Evolutionary conservation across 2,888 invertebrate genomes (phyloP).

Genomic region (Drosophila suboccidentalis): DNA sequence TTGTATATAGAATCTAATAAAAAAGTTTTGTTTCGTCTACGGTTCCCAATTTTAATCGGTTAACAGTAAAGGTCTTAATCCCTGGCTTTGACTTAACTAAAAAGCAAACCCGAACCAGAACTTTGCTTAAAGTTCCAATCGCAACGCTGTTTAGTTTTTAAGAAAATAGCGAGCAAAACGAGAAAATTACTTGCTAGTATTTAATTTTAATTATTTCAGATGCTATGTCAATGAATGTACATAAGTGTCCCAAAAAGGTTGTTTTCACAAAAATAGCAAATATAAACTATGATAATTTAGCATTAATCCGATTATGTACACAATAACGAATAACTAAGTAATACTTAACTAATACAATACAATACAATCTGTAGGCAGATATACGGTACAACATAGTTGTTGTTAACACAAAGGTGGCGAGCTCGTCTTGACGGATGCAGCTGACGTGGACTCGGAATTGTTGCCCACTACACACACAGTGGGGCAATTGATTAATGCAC

Average conservation of each 20-base stretch:
- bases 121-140: no score
- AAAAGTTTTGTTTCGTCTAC: no score
- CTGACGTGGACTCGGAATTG: background rate
- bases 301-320: slow-evolving; percentile 9
- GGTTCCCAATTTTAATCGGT: no score
- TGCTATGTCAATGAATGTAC: slow-evolving; percentile 1
- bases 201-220: slow-evolving; percentile 1
- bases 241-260: background rate
- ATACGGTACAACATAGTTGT: background rate
- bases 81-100: no score
- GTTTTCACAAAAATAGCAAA: slow-evolving; percentile 7
- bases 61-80: no score
- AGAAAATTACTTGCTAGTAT: background rate
- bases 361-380: background rate
- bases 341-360: slow-evolving; percentile 13
- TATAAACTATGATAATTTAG: slow-evolving; percentile 27
- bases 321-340: background rate
- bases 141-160: background rate
- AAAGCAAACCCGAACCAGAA: no score
- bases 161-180: background rate
- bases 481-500: background rate
- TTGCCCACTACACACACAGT: background rate
- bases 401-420: background rate
- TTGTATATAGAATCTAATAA: no score
- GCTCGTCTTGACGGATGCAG: background rate